phyloP scores from a whole-genome alignment of 92 coral and sea anemone species.

The Micromussa lordhowensis region DNA sequence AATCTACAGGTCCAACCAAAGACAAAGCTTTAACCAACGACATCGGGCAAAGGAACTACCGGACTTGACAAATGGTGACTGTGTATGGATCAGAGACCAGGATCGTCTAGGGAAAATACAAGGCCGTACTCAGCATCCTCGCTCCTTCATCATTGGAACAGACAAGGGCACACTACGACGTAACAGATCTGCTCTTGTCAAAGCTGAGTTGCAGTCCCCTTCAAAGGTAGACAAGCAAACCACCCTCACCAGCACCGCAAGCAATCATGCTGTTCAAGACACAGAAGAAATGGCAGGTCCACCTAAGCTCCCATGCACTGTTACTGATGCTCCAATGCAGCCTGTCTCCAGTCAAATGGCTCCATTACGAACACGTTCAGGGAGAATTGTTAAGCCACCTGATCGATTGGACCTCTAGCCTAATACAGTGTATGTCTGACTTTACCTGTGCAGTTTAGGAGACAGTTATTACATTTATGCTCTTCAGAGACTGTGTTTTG shows the following conservation, averaged over 20 bases:
- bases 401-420: too few relatives aligned
- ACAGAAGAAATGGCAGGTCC: not conserved
- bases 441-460: too few relatives aligned
- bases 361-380: too few relatives aligned
- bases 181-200: slow-evolving; percentile 52
- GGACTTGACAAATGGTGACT: slow-evolving; percentile 36
- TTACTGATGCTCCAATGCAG: slow-evolving; percentile 4
- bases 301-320: not conserved
- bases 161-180: too few relatives aligned
- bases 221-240: not conserved
- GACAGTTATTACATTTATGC: too few relatives aligned
- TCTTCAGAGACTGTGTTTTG: too few relatives aligned
- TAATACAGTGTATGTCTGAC: too few relatives aligned
- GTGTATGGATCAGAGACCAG: slow-evolving; percentile 62
- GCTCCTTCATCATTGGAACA: slow-evolving; percentile 49
- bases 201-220: slow-evolving; percentile 9
- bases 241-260: not conserved
- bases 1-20: slow-evolving; percentile 45
- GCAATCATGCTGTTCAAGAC: not conserved
- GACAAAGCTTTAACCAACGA: slow-evolving; percentile 25
- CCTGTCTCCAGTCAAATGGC: not conserved
- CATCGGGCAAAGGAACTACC: slow-evolving; percentile 48
- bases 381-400: too few relatives aligned
- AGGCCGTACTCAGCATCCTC: slow-evolving; percentile 34
- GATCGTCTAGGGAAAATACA: not conserved